Percentiles rank a stretch among this genome's conserved stretches.
Evolutionary conservation across 2,797 vertebrate species (phyloP).

Genomic region (Syncerus caffer): DNA sequence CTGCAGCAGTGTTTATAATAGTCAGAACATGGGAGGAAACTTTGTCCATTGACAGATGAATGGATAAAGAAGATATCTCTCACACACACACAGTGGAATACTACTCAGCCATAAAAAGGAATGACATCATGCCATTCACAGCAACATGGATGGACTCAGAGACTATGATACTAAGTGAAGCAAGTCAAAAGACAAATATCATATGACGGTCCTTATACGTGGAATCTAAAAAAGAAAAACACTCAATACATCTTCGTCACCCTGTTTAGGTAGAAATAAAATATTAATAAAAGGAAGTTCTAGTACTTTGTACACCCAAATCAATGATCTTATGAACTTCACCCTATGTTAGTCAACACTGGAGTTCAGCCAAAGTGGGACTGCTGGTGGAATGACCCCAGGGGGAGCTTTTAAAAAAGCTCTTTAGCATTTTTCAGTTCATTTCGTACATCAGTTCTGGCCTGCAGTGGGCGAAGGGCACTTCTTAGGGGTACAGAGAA

Average conservation of each 20-base stretch:
- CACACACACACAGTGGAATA: not conserved
- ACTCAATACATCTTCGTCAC: not conserved
- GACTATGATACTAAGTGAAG: not conserved
- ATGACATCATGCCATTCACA: not conserved
- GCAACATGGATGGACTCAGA: not conserved
- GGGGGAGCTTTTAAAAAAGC: not conserved
- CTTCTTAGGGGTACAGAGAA: not conserved
- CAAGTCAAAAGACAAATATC: not conserved
- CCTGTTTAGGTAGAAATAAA: too few species aligned
- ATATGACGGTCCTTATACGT: accelerated
- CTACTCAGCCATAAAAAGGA: not conserved
- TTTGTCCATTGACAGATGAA: not conserved
- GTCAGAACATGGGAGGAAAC: not conserved
- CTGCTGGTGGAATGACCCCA: not conserved
- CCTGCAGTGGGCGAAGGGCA: accelerated
- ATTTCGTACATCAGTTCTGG: not conserved
- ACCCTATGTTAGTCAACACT: accelerated
- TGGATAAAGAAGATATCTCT: not conserved
- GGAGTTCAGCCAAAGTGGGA: not conserved
- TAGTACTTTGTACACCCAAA: too few species aligned
- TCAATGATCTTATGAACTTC: not conserved
- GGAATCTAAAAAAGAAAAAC: not conserved
- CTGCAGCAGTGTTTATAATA: not conserved
- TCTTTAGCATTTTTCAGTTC: not conserved
- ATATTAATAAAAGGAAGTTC: not conserved